A percentile compares a stretch with the other conserved stretches of the same genome.
phyloP scores from a whole-genome alignment of 2,888 invertebrate genomes.

The Podabrus alpinus region DNA sequence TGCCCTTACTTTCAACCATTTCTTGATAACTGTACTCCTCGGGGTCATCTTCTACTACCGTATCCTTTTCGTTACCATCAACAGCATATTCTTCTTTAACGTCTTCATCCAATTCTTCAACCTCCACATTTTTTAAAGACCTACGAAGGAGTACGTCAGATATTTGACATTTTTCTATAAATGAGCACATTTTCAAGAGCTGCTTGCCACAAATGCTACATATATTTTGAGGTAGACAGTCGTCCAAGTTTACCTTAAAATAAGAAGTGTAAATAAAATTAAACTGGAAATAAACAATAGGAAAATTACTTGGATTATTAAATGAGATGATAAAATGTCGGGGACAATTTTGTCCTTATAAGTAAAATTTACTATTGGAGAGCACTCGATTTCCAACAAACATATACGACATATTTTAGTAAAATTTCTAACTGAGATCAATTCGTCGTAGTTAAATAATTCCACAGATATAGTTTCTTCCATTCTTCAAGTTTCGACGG shows the following conservation, averaged over 20 bases:
- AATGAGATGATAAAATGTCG: constrained; percentile 11
- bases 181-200: not conserved
- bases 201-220: constrained; percentile 5
- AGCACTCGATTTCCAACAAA: not conserved
- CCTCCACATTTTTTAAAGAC: not conserved
- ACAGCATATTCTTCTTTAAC: not conserved
- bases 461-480: not conserved
- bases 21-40: not conserved
- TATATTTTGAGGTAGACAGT: constrained; percentile 24
- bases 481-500: not conserved
- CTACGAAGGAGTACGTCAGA: constrained; percentile 12
- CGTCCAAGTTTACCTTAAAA: constrained; percentile 19
- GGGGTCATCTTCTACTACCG: not conserved
- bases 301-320: constrained; percentile 9
- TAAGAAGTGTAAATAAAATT: not conserved
- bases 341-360: constrained; percentile 15
- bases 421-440: not conserved
- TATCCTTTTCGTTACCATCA: not conserved
- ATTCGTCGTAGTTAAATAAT: not conserved
- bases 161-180: constrained; percentile 18
- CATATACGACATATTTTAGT: not conserved
- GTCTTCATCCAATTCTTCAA: not conserved
- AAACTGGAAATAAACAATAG: not conserved
- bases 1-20: constrained; percentile 8
- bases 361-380: not conserved